Conservation (phyloP, 2,888 invertebrate species). For the Dryobota labecula region DNA sequence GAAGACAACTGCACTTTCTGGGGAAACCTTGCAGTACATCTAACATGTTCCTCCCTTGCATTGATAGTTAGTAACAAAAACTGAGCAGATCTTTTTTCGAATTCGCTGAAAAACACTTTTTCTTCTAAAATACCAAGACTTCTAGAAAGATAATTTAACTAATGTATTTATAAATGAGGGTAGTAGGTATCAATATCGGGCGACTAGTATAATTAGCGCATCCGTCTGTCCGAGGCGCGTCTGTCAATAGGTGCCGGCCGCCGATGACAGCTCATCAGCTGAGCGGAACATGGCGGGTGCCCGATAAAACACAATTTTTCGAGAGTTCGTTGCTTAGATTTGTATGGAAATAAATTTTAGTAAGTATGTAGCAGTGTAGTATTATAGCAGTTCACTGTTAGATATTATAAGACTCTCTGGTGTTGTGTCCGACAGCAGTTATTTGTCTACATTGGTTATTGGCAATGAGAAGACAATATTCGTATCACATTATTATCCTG, state of each 20-base stretch:
- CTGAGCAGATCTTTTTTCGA: background rate
- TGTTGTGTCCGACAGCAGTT: too few relatives aligned
- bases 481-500: background rate
- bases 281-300: constrained; percentile 24
- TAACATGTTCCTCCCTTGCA: background rate
- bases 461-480: background rate
- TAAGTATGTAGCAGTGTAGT: too few relatives aligned
- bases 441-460: too few relatives aligned
- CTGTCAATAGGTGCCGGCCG: constrained; percentile 53
- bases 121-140: background rate
- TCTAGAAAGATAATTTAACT: constrained; percentile 11
- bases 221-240: constrained; percentile 19
- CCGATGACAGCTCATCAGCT: constrained; percentile 63
- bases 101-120: constrained; percentile 9
- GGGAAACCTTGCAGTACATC: background rate
- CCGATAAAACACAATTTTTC: background rate
- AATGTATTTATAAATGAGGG: constrained; percentile 48
- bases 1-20: background rate
- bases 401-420: background rate
- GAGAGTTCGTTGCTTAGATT: background rate
- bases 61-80: background rate
- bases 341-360: background rate
- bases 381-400: background rate
- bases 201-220: constrained; percentile 60
- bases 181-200: constrained; percentile 47